phyloP scores from a whole-genome alignment of 2,797 vertebrate genomes.

The Poeciliopsis infans region DNA sequence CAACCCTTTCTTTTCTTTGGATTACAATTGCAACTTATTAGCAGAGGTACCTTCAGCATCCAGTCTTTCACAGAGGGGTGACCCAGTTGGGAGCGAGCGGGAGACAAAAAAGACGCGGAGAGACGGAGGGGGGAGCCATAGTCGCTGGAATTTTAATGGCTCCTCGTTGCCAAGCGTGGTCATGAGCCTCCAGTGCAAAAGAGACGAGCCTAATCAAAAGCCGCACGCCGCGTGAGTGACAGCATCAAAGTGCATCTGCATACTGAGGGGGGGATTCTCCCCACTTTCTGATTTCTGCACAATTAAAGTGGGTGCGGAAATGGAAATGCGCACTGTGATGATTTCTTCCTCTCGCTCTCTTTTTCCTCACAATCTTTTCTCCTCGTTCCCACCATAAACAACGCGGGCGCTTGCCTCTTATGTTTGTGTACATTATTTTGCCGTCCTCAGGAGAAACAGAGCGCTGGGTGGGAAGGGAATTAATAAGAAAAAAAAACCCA shows the following conservation, averaged over 20 bases:
- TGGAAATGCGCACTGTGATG: conserved; percentile 57
- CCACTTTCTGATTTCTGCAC: conserved; percentile 68
- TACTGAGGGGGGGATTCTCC: conserved; percentile 59
- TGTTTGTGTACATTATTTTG: conserved; percentile 72
- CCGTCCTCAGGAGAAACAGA: conserved; percentile 53
- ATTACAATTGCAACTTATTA: conserved; percentile 30
- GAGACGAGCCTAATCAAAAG: conserved; percentile 70
- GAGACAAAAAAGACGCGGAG: conserved; percentile 50
- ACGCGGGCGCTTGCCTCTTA: conserved; percentile 51
- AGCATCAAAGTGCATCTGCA: conserved; percentile 70
- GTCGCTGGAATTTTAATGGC: conserved; percentile 62
- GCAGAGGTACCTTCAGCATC: conserved; percentile 37
- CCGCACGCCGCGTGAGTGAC: conserved; percentile 67
- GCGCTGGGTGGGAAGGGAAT: conserved; percentile 34
- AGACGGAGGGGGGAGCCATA: conserved; percentile 51
- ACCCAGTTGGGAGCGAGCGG: conserved; percentile 53
- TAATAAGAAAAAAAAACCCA: conserved; percentile 9
- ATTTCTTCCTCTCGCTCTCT: conserved; percentile 31
- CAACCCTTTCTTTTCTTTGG: not conserved
- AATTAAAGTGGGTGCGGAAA: conserved; percentile 66
- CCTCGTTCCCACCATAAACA: conserved; percentile 52
- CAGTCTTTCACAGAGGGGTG: conserved; percentile 38
- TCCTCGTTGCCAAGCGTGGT: conserved; percentile 59
- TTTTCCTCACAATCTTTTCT: not conserved
- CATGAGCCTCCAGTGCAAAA: conserved; percentile 52